phyloP scores from a whole-genome alignment of 2,888 invertebrate species.

The Calephelis perditalis region DNA sequence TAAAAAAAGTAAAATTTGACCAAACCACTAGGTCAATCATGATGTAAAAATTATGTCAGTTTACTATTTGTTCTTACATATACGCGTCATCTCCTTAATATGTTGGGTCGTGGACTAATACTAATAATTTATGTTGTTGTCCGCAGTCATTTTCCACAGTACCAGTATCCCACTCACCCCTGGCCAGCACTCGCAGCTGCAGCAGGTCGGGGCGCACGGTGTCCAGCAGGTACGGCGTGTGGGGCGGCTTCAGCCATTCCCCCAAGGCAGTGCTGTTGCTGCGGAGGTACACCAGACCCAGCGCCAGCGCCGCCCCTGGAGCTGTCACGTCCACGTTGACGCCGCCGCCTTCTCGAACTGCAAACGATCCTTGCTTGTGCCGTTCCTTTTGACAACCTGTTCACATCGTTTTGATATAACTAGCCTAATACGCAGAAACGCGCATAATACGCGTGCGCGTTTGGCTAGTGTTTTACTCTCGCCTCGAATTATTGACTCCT shows the following conservation, averaged over 20 bases:
- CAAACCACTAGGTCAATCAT: no score
- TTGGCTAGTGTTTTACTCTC: no score
- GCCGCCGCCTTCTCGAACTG: conserved; percentile 92
- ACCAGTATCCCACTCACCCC: conserved; percentile 62
- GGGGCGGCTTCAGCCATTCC: conserved; percentile 93
- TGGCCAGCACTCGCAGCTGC: conserved; percentile 87
- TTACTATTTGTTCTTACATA: no score
- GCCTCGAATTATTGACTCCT: no score
- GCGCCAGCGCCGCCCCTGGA: conserved; percentile 95
- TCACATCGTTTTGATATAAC: no score
- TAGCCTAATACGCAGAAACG: no score
- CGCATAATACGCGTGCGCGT: conserved; percentile 8
- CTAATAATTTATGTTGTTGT: no score
- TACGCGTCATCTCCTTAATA: no score
- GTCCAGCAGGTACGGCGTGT: conserved; percentile 93
- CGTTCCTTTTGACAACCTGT: conserved; percentile 90
- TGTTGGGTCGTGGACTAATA: no score
- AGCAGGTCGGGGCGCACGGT: conserved; percentile 94
- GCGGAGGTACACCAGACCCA: conserved; percentile 95
- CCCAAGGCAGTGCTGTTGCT: conserved; percentile 91
- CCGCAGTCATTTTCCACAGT: no score
- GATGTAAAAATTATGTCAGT: no score
- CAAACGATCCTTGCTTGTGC: conserved; percentile 91
- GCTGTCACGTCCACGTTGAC: conserved; percentile 97
- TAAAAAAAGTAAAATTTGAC: no score